These are phyloP conservation scores for Hemiprocne comata DNA, from an alignment of 2,113 vertebrate species.

Conservation along the genomic window DNA sequence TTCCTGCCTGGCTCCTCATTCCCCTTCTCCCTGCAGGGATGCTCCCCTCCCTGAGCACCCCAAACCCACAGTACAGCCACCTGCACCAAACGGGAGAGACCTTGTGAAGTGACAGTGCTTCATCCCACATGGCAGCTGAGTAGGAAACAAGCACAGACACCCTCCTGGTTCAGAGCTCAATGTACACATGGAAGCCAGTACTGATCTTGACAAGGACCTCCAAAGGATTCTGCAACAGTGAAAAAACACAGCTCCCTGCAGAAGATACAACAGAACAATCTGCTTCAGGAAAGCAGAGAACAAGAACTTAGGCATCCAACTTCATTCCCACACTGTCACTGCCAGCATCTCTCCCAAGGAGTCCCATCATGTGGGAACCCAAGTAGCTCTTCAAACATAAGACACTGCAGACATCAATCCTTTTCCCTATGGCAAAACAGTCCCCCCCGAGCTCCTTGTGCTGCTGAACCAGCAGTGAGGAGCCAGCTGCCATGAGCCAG, in stretches of 20 bases:
- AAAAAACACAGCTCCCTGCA: not conserved
- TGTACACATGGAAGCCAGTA: fast-evolving
- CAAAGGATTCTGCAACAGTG: not conserved
- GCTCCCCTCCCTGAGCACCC: no score
- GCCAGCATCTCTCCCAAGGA: fast-evolving
- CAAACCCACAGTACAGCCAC: not conserved
- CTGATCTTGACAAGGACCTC: not conserved
- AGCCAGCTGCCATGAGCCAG: not conserved
- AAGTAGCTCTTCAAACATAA: not conserved
- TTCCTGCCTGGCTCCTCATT: not conserved
- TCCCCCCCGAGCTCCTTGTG: not conserved
- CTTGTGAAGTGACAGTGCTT: not conserved
- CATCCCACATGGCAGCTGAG: fast-evolving
- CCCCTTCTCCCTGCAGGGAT: not conserved
- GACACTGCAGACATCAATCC: no score
- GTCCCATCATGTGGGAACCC: fast-evolving
- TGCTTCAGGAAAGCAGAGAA: not conserved
- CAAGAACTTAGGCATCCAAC: not conserved
- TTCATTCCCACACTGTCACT: not conserved
- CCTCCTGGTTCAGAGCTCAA: not conserved
- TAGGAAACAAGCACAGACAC: not conserved
- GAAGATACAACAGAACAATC: not conserved
- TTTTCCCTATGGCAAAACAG: not conserved
- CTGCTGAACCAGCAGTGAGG: not conserved
- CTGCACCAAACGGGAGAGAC: not conserved